phyloP scores from a whole-genome alignment of 2,888 invertebrate species.

The Drosophila formosana region DNA sequence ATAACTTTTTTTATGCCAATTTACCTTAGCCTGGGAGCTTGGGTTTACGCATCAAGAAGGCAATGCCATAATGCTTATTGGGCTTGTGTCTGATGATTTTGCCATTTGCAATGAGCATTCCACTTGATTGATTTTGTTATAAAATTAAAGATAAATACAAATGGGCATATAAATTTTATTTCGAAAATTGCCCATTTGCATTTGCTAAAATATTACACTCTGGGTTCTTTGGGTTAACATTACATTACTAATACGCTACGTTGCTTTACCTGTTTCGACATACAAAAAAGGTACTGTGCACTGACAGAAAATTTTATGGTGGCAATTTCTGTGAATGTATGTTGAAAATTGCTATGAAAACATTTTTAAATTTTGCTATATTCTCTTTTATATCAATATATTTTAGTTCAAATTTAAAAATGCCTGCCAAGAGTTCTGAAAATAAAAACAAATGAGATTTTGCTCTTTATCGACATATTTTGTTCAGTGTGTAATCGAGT shows the following conservation, averaged over 20 bases:
- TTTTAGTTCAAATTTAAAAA: not conserved
- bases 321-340: not conserved
- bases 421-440: not conserved
- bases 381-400: too few species aligned
- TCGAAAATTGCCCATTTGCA: constrained; percentile 60
- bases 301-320: constrained; percentile 26
- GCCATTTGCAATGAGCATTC: constrained; percentile 52
- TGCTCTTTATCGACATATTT: not conserved
- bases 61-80: constrained; percentile 42
- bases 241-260: constrained; percentile 66
- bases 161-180: constrained; percentile 67
- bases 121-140: constrained; percentile 71
- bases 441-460: too few species aligned
- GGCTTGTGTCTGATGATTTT: constrained; percentile 23
- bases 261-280: constrained; percentile 36
- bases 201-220: constrained; percentile 52
- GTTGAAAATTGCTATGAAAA: not conserved
- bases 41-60: constrained; percentile 18
- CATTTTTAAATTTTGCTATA: too few species aligned
- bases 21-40: not conserved
- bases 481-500: constrained; percentile 28
- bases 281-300: constrained; percentile 22
- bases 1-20: constrained; percentile 41
- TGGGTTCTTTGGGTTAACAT: constrained; percentile 54
- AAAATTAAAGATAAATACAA: constrained; percentile 72